Evolutionary conservation across 1,140 invertebrate genomes (phyloP).

Genomic region (Pemphigus obesinymphae): DNA sequence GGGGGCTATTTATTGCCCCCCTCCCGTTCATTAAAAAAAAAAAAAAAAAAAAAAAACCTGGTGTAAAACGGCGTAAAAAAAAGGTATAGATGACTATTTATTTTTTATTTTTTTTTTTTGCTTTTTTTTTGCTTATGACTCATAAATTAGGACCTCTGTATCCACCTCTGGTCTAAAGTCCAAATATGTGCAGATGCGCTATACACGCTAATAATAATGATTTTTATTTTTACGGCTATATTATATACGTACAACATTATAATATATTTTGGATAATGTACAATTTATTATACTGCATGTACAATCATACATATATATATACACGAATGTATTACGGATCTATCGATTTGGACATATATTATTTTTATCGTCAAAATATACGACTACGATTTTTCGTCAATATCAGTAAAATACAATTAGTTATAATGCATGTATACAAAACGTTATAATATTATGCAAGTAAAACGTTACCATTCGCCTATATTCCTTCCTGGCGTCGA

Average conservation of each 20-base stretch:
- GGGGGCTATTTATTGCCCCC: too few relatives aligned
- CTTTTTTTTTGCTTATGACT: too few relatives aligned
- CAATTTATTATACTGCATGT: not conserved
- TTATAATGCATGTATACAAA: slow-evolving; percentile 35
- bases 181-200: too few relatives aligned
- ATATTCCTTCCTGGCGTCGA: slow-evolving; percentile 22
- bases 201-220: not conserved
- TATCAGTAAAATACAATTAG: not conserved
- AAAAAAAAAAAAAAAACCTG: not conserved
- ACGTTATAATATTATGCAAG: not conserved
- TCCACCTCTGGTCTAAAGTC: too few relatives aligned
- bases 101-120: too few relatives aligned
- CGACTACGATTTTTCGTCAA: too few relatives aligned
- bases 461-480: not conserved
- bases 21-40: too few relatives aligned
- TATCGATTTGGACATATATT: not conserved
- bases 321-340: not conserved
- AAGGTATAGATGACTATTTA: not conserved
- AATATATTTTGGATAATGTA: too few relatives aligned
- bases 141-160: too few relatives aligned
- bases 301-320: not conserved
- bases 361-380: not conserved
- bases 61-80: not conserved
- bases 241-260: too few relatives aligned
- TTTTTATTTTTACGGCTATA: too few relatives aligned